Base-by-base conservation (phyloP, 2,797 vertebrate species). In the Enteromius unitaeniatus region DNA sequence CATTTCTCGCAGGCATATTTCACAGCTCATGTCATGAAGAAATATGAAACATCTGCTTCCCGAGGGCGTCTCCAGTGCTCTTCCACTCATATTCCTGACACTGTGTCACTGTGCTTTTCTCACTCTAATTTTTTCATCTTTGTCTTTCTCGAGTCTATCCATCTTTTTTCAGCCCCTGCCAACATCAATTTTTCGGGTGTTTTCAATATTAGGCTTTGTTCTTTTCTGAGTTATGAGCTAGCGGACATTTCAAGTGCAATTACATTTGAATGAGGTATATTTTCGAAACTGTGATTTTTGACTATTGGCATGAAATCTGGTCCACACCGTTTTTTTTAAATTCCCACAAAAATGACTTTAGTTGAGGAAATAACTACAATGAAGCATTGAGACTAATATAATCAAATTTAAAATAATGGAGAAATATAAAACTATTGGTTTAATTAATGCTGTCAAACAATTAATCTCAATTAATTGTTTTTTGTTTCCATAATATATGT, bases 31-130 rank as follows among this genome's bases (percentile, higher is more conserved):
- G 3, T 75, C 51, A 40, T 9, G 6, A 23, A 15, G 13, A 75
- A 37, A 37, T 31, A 49, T 76, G 45, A 4, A 74, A 74, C 47
- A 76, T 76, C 73, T 83, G 49, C 62, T 64, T 31, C 62, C 62
- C 9, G 60, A 64, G 26, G 6, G 14, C 14, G 26, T 64, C 60
- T 64, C 14, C 15, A 64, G 14, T 1, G 2, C 55, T 55, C 11
- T 64, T 37, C 19, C 17, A 49, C 45, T 49, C 69, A 72, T 60
- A 76, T 34, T 76, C 42, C 10, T 60, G 34, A 76, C 74, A 60
- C 31, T 8, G 28, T 53, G 72, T n/a, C 72, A n/a, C 49, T 74
- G 72, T 53, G 72, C 51, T 55, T 55, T n/a, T 53, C 49, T 64
- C 60, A 15, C 26, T 64, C 58, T 6, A 47, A 53, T 74, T 53